phyloP scores from a whole-genome alignment of 2,797 vertebrate genomes.

The Momotus momota region DNA sequence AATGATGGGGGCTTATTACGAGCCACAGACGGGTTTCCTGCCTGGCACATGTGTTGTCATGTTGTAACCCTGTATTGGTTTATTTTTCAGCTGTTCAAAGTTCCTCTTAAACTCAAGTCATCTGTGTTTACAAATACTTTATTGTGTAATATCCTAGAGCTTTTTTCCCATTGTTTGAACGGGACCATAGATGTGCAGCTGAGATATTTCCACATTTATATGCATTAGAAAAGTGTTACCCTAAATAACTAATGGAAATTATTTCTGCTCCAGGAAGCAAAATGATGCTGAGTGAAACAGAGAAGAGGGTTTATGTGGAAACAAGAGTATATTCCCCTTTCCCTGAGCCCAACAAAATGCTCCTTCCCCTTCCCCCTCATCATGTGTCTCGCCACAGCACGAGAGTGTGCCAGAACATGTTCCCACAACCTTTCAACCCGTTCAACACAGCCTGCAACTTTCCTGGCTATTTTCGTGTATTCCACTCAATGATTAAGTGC shows the following conservation, averaged over 20 bases:
- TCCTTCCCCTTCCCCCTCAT: background rate
- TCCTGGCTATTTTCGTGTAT: conserved; percentile 49
- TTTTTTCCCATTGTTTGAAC: background rate
- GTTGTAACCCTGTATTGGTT: background rate
- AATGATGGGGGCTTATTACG: background rate
- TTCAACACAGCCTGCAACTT: conserved; percentile 42
- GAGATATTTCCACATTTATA: background rate
- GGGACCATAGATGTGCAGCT: background rate
- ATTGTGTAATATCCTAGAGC: conserved; percentile 15
- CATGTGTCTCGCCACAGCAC: background rate
- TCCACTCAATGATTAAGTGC: conserved; percentile 39
- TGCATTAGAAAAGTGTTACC: background rate
- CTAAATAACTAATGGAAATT: conserved; percentile 36
- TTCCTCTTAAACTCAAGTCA: conserved; percentile 24
- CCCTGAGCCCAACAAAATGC: background rate
- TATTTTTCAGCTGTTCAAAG: conserved; percentile 33
- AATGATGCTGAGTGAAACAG: conserved; percentile 1
- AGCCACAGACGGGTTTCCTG: background rate
- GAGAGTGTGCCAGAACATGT: conserved; percentile 50
- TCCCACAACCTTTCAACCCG: conserved; percentile 69
- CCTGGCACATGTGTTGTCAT: background rate
- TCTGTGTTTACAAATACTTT: conserved; percentile 51
- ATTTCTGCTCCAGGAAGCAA: conserved; percentile 47
- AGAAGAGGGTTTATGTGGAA: conserved; percentile 27
- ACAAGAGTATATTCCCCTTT: background rate